Evolutionary conservation across 2,113 vertebrate genomes (phyloP), one percentile per base, ranked within the genome.

Genomic region (Anarhynchus alexandrinus): DNA sequence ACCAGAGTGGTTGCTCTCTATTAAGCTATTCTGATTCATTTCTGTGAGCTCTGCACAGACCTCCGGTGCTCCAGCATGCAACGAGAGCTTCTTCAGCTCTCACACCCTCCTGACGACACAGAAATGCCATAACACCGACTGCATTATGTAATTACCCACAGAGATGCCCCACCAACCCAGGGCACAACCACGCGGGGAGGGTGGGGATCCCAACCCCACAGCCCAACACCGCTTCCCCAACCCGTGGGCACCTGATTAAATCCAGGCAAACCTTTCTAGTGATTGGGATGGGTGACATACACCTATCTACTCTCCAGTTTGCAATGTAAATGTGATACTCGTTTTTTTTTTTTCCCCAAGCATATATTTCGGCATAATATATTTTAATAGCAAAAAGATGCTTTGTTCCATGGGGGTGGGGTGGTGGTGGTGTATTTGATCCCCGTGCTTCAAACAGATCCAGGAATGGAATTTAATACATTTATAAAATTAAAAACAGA

Each of bases 401-500:
- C 67, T 95, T 95, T 94, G 74, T 86, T 96, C 82, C 34, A 76
- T 34, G 16, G 5, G 12, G 65, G 5, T 10, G 36, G 69, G 40
- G 32, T 14, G 42, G 42, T 15, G 42, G 42, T 10, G 42, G 42
- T 43, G 47, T 42, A 85, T 96, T 96, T 97, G 84, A 87, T 97
- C 86, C 92, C 61, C 38, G 38, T 40, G 59, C 96, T 97, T 96
- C 96, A 79, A 96, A 94, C 70, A 93, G 90, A 97, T 61, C 77
- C 89, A 94, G 91, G 93, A 96, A 97, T 55, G 86, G 80, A 97
- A 98, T 96, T 95, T 94, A 97, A 94, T 95, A 93, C 90, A 81
- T 92, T 49, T 52, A 86, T 47, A 96, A 96, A 97, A 98, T 97
- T 91, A 97, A 94, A 87, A 98, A 93, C 95, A 98, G 96, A 97